A percentile compares a stretch with the other conserved stretches of the same genome.
Conservation (phyloP, 2,113 vertebrate species). For the Campylomormyrus tamandua region DNA sequence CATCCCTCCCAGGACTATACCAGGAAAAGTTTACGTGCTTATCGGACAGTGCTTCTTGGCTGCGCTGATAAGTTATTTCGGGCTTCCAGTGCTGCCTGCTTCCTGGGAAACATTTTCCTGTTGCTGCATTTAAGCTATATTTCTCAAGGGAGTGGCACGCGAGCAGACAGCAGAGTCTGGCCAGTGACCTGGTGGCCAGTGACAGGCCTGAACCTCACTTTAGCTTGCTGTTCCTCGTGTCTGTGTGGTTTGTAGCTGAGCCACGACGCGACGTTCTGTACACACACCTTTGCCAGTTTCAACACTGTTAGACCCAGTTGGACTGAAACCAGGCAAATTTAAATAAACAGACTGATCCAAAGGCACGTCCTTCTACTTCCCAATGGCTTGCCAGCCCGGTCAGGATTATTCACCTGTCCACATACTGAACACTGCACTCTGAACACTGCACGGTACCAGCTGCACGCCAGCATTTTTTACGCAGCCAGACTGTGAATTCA, state of each 20-base stretch:
- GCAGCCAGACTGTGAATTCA: not conserved
- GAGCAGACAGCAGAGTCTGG: not conserved
- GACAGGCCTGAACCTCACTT: not conserved
- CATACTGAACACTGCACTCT: not conserved
- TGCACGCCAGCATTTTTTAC: not conserved
- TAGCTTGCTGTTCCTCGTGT: not conserved
- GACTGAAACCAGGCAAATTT: not conserved
- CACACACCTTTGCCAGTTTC: not conserved
- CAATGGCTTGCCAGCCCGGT: not conserved
- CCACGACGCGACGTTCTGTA: not conserved
- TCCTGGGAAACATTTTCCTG: not conserved
- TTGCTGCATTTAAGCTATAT: not conserved
- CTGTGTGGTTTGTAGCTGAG: conserved; percentile 1
- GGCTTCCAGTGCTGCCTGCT: not conserved
- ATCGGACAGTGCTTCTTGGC: not conserved
- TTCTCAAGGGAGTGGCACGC: not conserved
- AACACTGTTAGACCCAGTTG: not conserved
- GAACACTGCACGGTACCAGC: not conserved
- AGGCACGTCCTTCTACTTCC: not conserved
- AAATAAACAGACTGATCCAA: not conserved
- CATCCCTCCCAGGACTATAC: not conserved
- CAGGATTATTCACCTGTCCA: not conserved
- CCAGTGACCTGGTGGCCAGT: not conserved
- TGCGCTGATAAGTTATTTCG: not conserved
- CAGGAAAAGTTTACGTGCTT: not conserved